phyloP scores from a whole-genome alignment of 2,888 invertebrate species.

The Chirona hameri region DNA sequence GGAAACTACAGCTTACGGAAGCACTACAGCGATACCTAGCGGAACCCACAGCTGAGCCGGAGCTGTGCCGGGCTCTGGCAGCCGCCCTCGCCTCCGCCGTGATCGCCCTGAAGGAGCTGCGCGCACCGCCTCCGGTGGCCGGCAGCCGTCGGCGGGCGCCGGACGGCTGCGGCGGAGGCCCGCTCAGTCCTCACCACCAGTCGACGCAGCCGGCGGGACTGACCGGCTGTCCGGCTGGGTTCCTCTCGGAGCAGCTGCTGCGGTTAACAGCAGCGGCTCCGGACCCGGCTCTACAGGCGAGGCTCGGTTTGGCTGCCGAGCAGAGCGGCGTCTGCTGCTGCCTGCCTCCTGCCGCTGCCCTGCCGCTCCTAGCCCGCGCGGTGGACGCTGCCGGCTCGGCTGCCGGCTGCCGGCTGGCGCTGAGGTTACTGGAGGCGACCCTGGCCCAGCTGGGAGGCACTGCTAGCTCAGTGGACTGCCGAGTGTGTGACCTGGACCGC shows the following conservation, averaged over 20 bases:
- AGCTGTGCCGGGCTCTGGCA: not conserved
- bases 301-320: not conserved
- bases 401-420: not conserved
- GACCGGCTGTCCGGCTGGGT: slow-evolving; percentile 6
- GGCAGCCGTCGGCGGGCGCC: not conserved
- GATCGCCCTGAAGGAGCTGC: not conserved
- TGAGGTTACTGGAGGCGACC: not conserved
- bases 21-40: not conserved
- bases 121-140: not conserved
- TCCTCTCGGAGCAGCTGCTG: slow-evolving; percentile 4
- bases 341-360: not conserved
- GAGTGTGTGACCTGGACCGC: not conserved
- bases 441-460: not conserved
- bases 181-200: not conserved
- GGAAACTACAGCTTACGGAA: not conserved
- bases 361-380: not conserved
- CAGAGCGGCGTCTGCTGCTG: not conserved
- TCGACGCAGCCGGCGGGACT: not conserved
- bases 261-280: not conserved
- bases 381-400: not conserved
- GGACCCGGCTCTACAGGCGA: not conserved
- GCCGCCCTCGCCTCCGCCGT: not conserved
- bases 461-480: not conserved
- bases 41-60: not conserved
- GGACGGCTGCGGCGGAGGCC: not conserved